Evolutionary conservation across 2,888 invertebrate genomes (phyloP), one percentile per base, ranked within the genome.

Genomic region (Lepidocyrtoides sp.): DNA sequence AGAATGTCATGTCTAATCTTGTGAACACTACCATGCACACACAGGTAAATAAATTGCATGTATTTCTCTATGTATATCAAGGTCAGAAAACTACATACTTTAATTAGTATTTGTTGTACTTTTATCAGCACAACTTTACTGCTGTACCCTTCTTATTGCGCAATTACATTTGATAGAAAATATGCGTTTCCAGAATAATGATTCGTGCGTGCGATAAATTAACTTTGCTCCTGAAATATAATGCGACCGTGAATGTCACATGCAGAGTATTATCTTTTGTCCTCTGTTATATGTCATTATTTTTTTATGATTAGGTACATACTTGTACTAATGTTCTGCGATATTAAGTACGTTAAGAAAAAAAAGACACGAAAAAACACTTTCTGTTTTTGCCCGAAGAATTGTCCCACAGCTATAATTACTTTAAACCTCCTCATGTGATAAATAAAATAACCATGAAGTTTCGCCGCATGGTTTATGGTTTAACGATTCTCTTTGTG

Each of bases 381-480:
- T 72, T 85, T 72, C 14, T 72, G 85, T 54, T 85, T 51, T 75
- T 54, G 72, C 36, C 72, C 69, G 20, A 44, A 84, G 48, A 26
- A 72, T 36, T 83, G 72, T 85, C 85, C 36, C 72, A 75, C 32
- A 54, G 69, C 36, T 69, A 72, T 75, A 54, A 17, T 69, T 72
- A 72, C 41, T 23, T 54, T 32, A 79, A 79, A 79, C 79, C 79
- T 75, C 75, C 48, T 79, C 51, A 14, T 54, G 77, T 32, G 72
- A 85, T 85, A 57, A 66, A 84, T n/a, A 54, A 32, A 48, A 69
- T 84, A 84, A 51, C 84, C 84, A 85, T 85, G 85, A 85, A 85
- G 36, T 69, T 54, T 81, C 20, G 17, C 79, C 41, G 17, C 17
- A 60, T 48, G 20, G 54, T 54, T 36, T 41, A 72, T 44, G 20